These are phyloP conservation scores for Aphis gossypii DNA, from an alignment of 1,140 invertebrate genomes.

Conservation along the genomic window DNA sequence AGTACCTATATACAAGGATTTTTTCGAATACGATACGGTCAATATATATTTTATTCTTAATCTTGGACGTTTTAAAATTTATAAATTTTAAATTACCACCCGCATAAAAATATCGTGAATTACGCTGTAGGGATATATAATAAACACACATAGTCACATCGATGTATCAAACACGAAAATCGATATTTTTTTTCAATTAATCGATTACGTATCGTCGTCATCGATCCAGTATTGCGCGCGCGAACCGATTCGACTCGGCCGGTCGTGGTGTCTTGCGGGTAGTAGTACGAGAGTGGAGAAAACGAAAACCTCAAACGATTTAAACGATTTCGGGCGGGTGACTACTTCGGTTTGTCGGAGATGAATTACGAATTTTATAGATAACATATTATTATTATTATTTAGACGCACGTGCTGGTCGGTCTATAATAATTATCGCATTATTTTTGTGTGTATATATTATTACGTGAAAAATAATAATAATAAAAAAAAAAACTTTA, in stretches of 20 bases:
- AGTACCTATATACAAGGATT: no score
- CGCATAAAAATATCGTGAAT: no score
- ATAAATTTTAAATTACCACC: no score
- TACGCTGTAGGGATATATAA: no score
- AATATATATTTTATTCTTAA: no score
- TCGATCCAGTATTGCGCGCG: not conserved
- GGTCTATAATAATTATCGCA: not conserved
- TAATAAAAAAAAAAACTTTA: not conserved
- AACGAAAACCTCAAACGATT: not conserved
- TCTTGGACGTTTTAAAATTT: no score
- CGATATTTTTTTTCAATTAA: no score
- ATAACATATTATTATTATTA: not conserved
- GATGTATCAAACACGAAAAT: no score
- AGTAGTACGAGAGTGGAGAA: not conserved
- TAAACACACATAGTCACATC: no score
- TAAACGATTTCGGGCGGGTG: not conserved
- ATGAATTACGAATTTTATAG: not conserved
- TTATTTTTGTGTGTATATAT: not conserved
- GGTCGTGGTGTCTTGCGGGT: not conserved
- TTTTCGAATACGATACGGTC: no score
- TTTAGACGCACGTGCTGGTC: not conserved
- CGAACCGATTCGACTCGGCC: not conserved
- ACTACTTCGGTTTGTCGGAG: not conserved
- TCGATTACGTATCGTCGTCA: not conserved
- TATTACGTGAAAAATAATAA: not conserved